Evolutionary conservation across 2,888 invertebrate genomes (phyloP), one percentile per base, ranked within the genome.

Genomic region (Eumacrocentrus americanus): DNA sequence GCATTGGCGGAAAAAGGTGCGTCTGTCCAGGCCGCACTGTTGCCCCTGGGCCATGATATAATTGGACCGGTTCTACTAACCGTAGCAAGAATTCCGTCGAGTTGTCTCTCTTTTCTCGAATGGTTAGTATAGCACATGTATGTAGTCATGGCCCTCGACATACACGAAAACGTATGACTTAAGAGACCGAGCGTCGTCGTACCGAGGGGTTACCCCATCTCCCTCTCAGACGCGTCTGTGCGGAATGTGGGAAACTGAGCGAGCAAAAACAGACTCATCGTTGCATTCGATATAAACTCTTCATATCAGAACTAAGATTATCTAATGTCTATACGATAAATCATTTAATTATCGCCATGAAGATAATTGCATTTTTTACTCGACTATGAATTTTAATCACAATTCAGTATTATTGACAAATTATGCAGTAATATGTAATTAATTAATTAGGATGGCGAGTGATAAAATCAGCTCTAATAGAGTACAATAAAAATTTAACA

Each of bases 41-140:
- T n/a, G n/a, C n/a, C n/a, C n/a, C n/a, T n/a, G n/a, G n/a, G n/a
- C 65, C 69, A 70, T 67, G 70, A 71, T 71, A 76, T 73, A 74
- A 75, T 75, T 75, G 74, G 74, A 77, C 76, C 72, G 72, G 73
- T 72, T 71, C 63, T 72, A 74, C 68, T 72, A 74, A 50, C 73
- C 72, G 61, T 62, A 46, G 67, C 47, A 53, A 67, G 68, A 72
- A 73, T 70, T 67, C 71, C 52, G 44, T 40, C 18, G 61, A 20
- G 47, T 37, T 52, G 61, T 62, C 65, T 69, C 18, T 18, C 42
- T 63, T 68, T 59, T 66, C 61, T 59, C 53, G 61, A 64, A 72
- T 65, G 68, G 74, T 69, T 72, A 72, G 70, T 74, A 70, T 34
- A 60, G 18, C 29, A 18, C 22, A 35, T 12, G 16, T 23, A 16